These are phyloP conservation scores for Heloderma charlesbogerti DNA, from an alignment of 2,113 vertebrate genomes.

Conservation along the genomic window DNA sequence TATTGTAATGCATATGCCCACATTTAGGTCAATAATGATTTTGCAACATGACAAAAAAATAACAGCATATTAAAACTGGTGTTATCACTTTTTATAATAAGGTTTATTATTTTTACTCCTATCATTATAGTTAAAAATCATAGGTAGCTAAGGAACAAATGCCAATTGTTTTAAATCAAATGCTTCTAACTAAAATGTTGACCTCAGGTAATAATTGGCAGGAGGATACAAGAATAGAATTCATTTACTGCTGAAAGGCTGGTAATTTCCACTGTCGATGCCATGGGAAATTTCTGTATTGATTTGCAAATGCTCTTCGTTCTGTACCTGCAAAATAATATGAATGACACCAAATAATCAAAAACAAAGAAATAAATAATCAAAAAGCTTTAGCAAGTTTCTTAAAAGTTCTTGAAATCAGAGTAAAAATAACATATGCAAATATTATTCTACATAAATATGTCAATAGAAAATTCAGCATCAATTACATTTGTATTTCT, in stretches of 20 bases:
- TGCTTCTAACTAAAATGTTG: not conserved
- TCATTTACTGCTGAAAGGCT: slow-evolving; percentile 87
- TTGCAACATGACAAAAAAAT: not conserved
- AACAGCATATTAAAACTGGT: not conserved
- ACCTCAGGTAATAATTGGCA: slow-evolving; percentile 18
- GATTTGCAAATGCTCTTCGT: slow-evolving; percentile 76
- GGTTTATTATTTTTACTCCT: not conserved
- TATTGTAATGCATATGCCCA: not conserved
- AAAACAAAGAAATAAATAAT: not conserved
- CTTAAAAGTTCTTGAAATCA: not conserved
- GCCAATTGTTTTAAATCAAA: slow-evolving; percentile 6
- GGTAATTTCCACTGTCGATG: slow-evolving; percentile 78
- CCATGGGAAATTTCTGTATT: slow-evolving; percentile 70
- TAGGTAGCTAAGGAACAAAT: slow-evolving; percentile 16
- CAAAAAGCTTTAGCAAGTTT: not conserved
- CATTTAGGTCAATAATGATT: not conserved
- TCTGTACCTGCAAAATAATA: slow-evolving; percentile 77
- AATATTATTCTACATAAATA: not conserved
- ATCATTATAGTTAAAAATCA: not conserved
- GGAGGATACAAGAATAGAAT: slow-evolving; percentile 91
- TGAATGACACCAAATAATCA: not conserved
- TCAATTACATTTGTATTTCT: too few relatives aligned
- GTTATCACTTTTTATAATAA: not conserved
- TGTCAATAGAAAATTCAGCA: not conserved
- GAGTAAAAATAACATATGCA: not conserved